Percentiles rank a stretch among this genome's conserved stretches.
phyloP scores from a whole-genome alignment of 2,888 invertebrate species.

The Dryadula phaetusa region DNA sequence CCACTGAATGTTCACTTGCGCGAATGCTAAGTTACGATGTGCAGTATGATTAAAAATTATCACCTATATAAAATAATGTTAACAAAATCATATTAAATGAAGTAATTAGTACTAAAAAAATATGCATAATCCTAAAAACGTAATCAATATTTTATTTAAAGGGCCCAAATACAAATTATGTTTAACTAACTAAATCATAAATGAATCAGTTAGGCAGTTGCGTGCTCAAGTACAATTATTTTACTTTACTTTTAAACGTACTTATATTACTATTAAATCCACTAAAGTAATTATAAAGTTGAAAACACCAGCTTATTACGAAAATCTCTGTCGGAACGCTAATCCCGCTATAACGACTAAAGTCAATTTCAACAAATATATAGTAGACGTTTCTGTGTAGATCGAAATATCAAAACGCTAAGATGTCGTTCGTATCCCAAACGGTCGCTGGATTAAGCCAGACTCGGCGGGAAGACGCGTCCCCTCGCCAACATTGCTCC shows the following conservation, averaged over 20 bases:
- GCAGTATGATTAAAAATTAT: background rate
- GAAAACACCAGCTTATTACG: conserved; percentile 7
- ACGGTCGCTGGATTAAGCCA: conserved; percentile 82
- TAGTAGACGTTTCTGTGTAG: conserved; percentile 40
- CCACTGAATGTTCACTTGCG: conserved; percentile 5
- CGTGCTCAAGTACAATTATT: conserved; percentile 31
- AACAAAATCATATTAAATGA: too few species aligned
- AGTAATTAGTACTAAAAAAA: too few species aligned
- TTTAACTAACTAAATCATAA: conserved; percentile 28
- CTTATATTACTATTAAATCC: conserved; percentile 23
- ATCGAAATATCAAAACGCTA: conserved; percentile 43
- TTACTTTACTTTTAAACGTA: conserved; percentile 21
- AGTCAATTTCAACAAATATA: conserved; percentile 6
- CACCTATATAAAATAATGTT: too few species aligned
- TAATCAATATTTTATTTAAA: conserved; percentile 4
- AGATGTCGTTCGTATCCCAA: conserved; percentile 84
- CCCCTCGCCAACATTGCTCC: conserved; percentile 78
- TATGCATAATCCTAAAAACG: background rate
- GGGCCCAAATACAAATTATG: background rate
- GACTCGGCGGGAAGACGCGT: conserved; percentile 70
- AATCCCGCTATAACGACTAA: background rate
- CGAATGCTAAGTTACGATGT: background rate
- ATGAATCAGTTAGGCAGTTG: conserved; percentile 28
- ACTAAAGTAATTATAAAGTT: conserved; percentile 13
- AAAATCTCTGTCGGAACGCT: background rate